Base-by-base conservation (phyloP, 2,113 vertebrate genomes). In the Indicator maculatus region DNA sequence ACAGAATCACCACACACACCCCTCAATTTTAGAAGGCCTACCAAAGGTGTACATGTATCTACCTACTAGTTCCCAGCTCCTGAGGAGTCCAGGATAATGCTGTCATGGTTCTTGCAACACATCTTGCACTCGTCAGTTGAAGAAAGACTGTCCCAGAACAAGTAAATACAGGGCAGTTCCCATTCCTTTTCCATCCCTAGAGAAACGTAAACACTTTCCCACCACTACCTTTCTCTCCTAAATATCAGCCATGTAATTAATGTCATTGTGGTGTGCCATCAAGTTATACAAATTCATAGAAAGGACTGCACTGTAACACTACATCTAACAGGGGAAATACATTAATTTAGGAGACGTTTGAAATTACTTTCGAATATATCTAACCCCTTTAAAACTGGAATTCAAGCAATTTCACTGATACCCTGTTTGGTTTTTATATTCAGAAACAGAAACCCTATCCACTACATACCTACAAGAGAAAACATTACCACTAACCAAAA, bases 361-460 rank as follows among this genome's bases (percentile, higher is more conserved):
- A 92, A 94, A 95, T 91, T 91, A 71, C 33, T 93, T 93, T 67
- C 39, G 52, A 67, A 76, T 72, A 65, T 27, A 59, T 30, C 66
- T 73, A 86, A 87, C 44, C 50, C 30, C 31, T 76, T 81, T 67
- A 44, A 89, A 87, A 87, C 15, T 84, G 28, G 28, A 80, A 85
- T 83, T 83, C 33, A 60, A 89, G 67, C 60, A 73, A 52, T 82
- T 79, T 80, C 36, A 47, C 21, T 23, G 41, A 76, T 93, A 39
- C 17, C 11, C 24, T 11, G 12, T 56, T 85, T 64, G 24, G 4
- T 31, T 88, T 88, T 92, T 73, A 45, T 21, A 7, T 76, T 91
- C 52, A 76, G 60, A 67, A 82, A 45, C 16, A 92, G 81, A 89
- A 92, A 66, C 6, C 11, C 8, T 60, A 71, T 45, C 36, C 67